These are phyloP conservation scores for Hyposoter dolosus DNA, from an alignment of 2,888 invertebrate species.

Conservation along the genomic window DNA sequence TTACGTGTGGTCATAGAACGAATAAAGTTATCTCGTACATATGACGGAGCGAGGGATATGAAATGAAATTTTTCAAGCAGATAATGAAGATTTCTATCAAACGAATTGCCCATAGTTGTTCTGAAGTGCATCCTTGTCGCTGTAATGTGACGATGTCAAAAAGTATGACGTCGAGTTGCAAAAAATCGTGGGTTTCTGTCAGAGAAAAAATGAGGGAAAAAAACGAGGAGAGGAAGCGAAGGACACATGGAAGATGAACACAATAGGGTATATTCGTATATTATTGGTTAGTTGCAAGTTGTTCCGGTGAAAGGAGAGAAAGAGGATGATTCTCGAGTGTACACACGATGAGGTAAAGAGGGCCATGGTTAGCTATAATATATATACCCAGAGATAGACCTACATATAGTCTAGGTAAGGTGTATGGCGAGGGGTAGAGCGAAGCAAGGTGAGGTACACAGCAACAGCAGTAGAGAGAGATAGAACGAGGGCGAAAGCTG, in stretches of 20 bases:
- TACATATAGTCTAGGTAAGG: slow-evolving; percentile 38
- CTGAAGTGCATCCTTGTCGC: not conserved
- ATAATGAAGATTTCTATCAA: not conserved
- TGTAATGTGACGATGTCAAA: slow-evolving; percentile 6
- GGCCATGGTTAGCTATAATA: slow-evolving; percentile 47
- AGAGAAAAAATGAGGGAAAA: slow-evolving; percentile 52
- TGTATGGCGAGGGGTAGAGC: slow-evolving; percentile 63
- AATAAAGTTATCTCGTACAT: not conserved
- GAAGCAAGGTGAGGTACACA: slow-evolving; percentile 73
- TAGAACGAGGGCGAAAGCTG: slow-evolving; percentile 66
- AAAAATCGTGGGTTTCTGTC: slow-evolving; percentile 60
- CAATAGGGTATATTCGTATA: slow-evolving; percentile 28
- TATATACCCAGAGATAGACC: not conserved
- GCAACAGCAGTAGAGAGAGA: slow-evolving; percentile 55
- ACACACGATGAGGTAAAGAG: slow-evolving; percentile 57
- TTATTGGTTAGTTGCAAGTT: slow-evolving; percentile 59
- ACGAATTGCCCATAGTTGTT: not conserved
- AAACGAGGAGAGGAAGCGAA: slow-evolving; percentile 29
- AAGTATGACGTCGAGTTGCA: slow-evolving; percentile 16
- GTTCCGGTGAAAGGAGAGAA: slow-evolving; percentile 57
- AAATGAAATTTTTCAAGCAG: not conserved
- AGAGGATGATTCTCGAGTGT: slow-evolving; percentile 39
- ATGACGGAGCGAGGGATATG: not conserved
- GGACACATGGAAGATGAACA: slow-evolving; percentile 12
- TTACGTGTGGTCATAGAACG: not conserved